Evolutionary conservation across 2,113 vertebrate genomes (phyloP).

Genomic region (Mesembrinibis cayennensis): DNA sequence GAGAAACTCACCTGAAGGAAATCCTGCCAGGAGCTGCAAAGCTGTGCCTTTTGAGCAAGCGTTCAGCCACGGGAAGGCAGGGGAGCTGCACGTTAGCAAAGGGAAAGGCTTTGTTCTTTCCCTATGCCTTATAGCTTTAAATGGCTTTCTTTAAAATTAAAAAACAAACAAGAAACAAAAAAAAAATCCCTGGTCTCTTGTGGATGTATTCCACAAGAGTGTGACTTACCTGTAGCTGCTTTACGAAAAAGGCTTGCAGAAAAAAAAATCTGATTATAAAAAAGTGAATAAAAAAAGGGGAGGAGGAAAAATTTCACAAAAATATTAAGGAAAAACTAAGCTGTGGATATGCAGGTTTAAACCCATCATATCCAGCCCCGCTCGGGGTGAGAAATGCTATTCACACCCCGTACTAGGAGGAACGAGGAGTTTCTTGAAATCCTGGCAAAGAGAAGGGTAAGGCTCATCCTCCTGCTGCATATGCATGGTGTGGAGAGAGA

Average conservation of each 20-base stretch:
- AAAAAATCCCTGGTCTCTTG: background rate
- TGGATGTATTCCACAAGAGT: background rate
- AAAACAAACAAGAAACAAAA: background rate
- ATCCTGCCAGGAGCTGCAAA: background rate
- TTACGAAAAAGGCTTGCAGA: background rate
- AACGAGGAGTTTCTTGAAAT: background rate
- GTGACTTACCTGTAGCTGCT: background rate
- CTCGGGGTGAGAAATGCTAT: background rate
- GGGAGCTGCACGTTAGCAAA: background rate
- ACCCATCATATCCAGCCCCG: background rate
- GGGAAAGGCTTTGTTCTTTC: background rate
- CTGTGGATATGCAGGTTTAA: background rate
- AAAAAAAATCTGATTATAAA: background rate
- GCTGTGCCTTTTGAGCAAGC: background rate
- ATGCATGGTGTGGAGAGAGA: background rate
- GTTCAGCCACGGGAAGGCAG: background rate
- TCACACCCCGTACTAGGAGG: background rate
- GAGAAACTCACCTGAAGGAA: background rate
- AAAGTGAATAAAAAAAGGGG: background rate
- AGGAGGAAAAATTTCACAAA: background rate
- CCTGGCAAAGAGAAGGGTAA: background rate
- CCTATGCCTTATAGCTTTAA: background rate
- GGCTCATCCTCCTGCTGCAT: background rate
- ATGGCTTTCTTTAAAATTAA: background rate
- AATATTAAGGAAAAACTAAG: background rate